phyloP scores from a whole-genome alignment of 2,113 vertebrate genomes.

The Oryzias curvinotus region DNA sequence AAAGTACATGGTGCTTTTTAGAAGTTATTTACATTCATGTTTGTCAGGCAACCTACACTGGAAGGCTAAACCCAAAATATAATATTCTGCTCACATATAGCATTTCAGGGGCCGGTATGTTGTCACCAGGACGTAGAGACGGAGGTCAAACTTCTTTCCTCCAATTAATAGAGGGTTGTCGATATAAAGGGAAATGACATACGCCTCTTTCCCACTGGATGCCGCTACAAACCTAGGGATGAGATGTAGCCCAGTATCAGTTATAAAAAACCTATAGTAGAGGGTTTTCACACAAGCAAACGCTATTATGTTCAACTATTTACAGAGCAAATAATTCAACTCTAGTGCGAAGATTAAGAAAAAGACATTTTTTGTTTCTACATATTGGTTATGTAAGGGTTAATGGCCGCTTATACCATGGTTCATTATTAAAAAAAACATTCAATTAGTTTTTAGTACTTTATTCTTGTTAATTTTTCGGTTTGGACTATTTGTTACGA shows the following conservation, averaged over 20 bases:
- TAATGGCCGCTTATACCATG: too few species aligned
- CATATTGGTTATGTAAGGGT: too few species aligned
- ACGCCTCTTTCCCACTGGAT: constrained; percentile 90
- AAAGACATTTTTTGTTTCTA: background rate
- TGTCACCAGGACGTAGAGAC: constrained; percentile 93
- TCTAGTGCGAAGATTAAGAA: background rate
- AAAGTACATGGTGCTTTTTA: too few species aligned
- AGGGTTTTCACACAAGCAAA: background rate
- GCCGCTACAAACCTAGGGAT: constrained; percentile 85
- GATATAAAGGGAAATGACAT: constrained; percentile 97
- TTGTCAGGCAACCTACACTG: too few species aligned
- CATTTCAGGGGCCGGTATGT: constrained; percentile 93
- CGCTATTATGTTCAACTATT: background rate
- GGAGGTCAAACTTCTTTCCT: constrained; percentile 97
- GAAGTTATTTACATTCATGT: too few species aligned
- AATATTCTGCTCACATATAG: constrained; percentile 86
- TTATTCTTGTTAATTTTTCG: too few species aligned
- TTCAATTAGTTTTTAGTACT: too few species aligned
- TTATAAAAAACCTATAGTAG: background rate
- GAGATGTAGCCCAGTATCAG: constrained; percentile 1
- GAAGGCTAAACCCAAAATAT: too few species aligned
- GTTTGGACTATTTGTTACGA: too few species aligned
- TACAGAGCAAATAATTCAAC: background rate
- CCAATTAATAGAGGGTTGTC: constrained; percentile 94
- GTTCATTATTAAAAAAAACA: too few species aligned